Evolutionary conservation across 2,888 invertebrate species (phyloP), one percentile per base, ranked within the genome.

Genomic region (Adelognathus sp.): DNA sequence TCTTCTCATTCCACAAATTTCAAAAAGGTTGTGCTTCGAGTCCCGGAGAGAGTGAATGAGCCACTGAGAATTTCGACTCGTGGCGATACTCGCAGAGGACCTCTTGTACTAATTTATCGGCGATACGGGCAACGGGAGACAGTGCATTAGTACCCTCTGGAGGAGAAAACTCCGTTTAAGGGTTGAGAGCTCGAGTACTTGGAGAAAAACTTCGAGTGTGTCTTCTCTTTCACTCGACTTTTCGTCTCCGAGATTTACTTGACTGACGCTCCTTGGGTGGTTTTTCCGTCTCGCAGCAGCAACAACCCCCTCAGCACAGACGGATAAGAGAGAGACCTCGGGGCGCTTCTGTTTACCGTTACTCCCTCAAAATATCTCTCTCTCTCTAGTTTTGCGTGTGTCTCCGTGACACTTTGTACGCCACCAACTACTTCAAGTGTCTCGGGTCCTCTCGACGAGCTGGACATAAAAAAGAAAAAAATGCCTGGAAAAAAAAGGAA

Each of bases 261-360:
- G 41, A 1, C n/a, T n/a, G n/a, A n/a, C n/a, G 27, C 67, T 63
- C 31, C 69, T 77, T 60, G 69, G 75, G 58, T 79, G 73, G 63
- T 46, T 79, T 56, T 33, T 56, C 29, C 41, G n/a, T 64, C 50
- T 71, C 44, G 63, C 44, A 63, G 52, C 76, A 56, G 56, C 66
- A 44, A 63, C 14, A 27, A 27, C 27, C 54, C 52, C 61, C 66
- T 70, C 63, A 75, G 50, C 60, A 63, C 63, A 75, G 52, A 31
- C 46, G 36, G 70, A 77, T 76, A 80, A 81, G 73, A 70, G 52
- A 52, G 67, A n/a, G n/a, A n/a, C n/a, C 63, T 67, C n/a, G n/a
- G n/a, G 73, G 78, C 69, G 81, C 83, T 83, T 76, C 84, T 88
- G 88, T 88, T 88, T 88, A 88, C 86, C 82, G 83, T 85, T 86